Evolutionary conservation across 2,113 vertebrate species (phyloP).

Genomic region (Sus scrofa): DNA sequence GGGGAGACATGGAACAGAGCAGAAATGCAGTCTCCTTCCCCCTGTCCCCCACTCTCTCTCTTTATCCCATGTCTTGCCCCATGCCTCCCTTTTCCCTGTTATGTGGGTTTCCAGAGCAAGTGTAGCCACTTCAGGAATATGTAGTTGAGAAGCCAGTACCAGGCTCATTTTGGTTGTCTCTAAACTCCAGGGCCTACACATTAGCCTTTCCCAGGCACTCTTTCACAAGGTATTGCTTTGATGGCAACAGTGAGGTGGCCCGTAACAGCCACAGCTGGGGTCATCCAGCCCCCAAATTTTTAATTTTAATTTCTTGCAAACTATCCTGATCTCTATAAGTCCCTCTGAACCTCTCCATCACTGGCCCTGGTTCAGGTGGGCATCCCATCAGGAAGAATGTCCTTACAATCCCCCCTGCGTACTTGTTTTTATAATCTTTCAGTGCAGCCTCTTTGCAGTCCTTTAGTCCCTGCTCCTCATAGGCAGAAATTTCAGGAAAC

Average conservation of each 20-base stretch:
- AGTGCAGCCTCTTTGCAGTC: background rate
- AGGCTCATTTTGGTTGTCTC: background rate
- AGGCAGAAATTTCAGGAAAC: background rate
- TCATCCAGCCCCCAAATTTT: background rate
- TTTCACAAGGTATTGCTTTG: background rate
- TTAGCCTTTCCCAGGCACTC: background rate
- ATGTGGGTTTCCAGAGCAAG: background rate
- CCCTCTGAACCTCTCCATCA: background rate
- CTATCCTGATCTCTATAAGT: background rate
- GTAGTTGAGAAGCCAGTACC: background rate
- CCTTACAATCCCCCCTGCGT: background rate
- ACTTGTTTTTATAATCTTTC: constrained; percentile 20
- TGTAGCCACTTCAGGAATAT: background rate
- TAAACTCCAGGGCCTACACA: background rate
- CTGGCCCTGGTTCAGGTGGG: background rate
- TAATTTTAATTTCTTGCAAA: background rate
- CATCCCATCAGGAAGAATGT: background rate
- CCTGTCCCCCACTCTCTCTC: background rate
- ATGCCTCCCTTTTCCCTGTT: background rate
- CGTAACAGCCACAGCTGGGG: background rate
- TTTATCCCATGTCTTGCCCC: background rate
- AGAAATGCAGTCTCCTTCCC: background rate
- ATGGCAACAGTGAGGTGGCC: background rate
- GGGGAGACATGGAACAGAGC: background rate
- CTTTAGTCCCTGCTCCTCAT: background rate